Conservation (phyloP, 2,888 invertebrate species). For the Orchesella flavescens region DNA sequence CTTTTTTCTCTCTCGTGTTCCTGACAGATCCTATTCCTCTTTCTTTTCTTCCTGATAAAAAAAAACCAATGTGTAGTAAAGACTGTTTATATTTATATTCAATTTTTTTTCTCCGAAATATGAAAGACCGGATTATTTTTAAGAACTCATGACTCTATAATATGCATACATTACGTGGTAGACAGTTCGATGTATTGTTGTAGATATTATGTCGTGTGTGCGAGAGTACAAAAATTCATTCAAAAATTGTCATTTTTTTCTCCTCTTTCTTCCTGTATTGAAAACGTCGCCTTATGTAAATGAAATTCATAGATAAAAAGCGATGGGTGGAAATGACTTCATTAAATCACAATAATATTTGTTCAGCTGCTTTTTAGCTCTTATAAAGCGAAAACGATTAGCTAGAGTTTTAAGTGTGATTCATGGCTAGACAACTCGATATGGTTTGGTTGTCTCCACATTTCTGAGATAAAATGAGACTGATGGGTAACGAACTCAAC, state of each 20-base stretch:
- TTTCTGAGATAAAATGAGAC: too few species aligned
- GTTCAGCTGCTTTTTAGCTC: constrained; percentile 2
- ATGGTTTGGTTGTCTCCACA: too few species aligned
- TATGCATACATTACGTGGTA: neutral
- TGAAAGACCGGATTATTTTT: constrained; percentile 37
- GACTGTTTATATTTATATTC: constrained; percentile 46
- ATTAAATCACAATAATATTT: constrained; percentile 25
- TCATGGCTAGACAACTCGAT: too few species aligned
- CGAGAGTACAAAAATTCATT: neutral
- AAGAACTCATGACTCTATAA: constrained; percentile 25
- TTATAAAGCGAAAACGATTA: neutral
- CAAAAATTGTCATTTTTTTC: neutral
- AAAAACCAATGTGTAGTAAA: neutral
- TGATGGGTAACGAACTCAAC: neutral
- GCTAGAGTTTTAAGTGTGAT: neutral
- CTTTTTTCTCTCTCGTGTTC: constrained; percentile 17
- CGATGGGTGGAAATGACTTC: constrained; percentile 14
- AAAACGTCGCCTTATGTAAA: constrained; percentile 9
- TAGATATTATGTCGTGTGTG: neutral
- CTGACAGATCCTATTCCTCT: constrained; percentile 24
- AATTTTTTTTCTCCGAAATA: constrained; percentile 27
- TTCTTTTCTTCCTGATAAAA: neutral
- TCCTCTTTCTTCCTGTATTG: neutral
- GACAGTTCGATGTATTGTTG: neutral
- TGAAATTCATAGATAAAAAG: neutral